Base-by-base conservation (phyloP, 2,888 invertebrate species). In the Atethmia centrago region DNA sequence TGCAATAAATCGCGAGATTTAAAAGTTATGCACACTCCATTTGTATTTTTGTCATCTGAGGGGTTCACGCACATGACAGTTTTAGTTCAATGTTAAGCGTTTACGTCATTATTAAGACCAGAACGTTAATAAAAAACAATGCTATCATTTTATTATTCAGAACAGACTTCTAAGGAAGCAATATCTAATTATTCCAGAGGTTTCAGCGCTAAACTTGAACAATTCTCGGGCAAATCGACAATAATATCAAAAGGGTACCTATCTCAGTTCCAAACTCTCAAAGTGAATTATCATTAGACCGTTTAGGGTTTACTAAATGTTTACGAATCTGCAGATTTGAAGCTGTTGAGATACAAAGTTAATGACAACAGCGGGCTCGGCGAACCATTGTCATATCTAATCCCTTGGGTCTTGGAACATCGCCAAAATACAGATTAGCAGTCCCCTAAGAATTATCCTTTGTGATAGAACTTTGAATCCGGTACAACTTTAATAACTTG, bases 371-470 rank as follows among this genome's bases (percentile, higher is more conserved):
- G 80, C 77, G 79, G 84, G 80, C 82, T 89, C 75, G 74, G 84
- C 77, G 85, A 83, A 84, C 85, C 79, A 89, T 87, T 84, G 89
- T 75, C 75, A 77, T 87, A 76, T 90, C 92, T 93, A 93, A 94
- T 93, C 92, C 92, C 84, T 84, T 80, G 84, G 87, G 88, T 87
- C 87, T 93, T 94, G 94, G 94, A 91, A 78, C 74, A 68, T 79
- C 85, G 94, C 94, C 94, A 95, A 93, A 91, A 90, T 85, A 91
- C 87, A 93, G 94, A 94, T 95, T 93, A 94, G 88, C 90, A 90
- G 88, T 88, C 88, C 87, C 88, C 85, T 80, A 90, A 92, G 91
- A 90, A 91, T 89, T 90, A 88, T 87, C 92, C 92, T 90, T 92
- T 92, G 88, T 88, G 83, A 85, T 85, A 79, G 86, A 86, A 90